Conservation (phyloP, 2,888 invertebrate species). For the Dicyrtomina minuta region DNA sequence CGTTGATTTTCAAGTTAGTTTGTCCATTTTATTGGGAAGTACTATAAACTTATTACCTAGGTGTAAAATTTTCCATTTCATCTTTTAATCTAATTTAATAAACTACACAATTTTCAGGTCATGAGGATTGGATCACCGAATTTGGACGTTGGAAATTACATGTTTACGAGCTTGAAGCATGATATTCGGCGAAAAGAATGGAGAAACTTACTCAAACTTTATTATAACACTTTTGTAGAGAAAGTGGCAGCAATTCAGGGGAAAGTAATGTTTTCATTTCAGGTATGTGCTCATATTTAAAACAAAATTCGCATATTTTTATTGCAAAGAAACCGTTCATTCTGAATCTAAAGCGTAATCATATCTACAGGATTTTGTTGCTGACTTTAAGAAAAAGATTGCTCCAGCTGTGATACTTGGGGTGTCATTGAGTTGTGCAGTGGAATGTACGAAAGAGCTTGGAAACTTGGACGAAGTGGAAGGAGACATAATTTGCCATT, state of each 20-base stretch:
- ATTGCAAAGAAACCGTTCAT: background rate
- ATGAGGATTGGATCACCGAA: slow-evolving; percentile 1
- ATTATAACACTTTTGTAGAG: background rate
- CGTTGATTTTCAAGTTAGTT: background rate
- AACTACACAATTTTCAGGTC: background rate
- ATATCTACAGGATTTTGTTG: background rate
- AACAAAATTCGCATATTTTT: background rate
- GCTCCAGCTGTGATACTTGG: background rate
- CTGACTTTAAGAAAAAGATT: background rate
- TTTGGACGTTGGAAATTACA: slow-evolving; percentile 2
- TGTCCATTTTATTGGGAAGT: background rate
- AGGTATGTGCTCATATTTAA: background rate
- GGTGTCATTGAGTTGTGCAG: no score
- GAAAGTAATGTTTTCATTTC: background rate
- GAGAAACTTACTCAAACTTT: background rate
- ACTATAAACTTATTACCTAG: background rate
- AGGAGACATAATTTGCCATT: background rate
- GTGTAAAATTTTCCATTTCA: no score
- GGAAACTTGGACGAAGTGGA: background rate
- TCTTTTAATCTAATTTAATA: background rate
- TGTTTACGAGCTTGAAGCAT: background rate
- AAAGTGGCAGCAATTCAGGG: background rate
- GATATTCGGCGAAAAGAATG: background rate
- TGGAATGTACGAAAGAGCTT: background rate
- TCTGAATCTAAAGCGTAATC: no score